Percentiles rank a stretch among this genome's conserved stretches.
Conservation (phyloP, 2,888 invertebrate species). For the Dynastes grantii region DNA sequence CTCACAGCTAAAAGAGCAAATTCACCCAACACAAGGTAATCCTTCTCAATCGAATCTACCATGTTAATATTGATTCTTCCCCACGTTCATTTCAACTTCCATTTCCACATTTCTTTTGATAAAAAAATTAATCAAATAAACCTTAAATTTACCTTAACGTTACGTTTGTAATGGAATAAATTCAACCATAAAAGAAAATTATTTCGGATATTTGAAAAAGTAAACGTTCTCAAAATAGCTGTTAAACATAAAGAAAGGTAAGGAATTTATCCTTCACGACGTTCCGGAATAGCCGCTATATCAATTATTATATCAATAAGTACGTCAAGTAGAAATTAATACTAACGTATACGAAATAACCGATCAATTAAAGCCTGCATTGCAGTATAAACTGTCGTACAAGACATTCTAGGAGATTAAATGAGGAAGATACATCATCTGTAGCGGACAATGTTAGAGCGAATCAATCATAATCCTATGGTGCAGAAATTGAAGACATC, state of each 20-base stretch:
- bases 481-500: neutral
- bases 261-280: too few relatives aligned
- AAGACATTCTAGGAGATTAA: neutral
- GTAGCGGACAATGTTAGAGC: neutral
- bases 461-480: constrained; percentile 26
- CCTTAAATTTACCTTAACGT: neutral
- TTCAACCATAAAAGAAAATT: neutral
- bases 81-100: constrained; percentile 3
- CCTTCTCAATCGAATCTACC: constrained; percentile 5
- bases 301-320: too few relatives aligned
- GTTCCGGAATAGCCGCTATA: too few relatives aligned
- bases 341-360: neutral
- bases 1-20: neutral
- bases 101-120: neutral
- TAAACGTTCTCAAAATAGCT: too few relatives aligned
- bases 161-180: neutral
- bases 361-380: constrained; percentile 37
- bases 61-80: constrained; percentile 8
- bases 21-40: neutral
- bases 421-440: constrained; percentile 27
- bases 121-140: constrained; percentile 7
- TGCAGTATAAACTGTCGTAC: constrained; percentile 19
- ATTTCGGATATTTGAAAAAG: too few relatives aligned
- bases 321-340: neutral
- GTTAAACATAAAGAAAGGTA: too few relatives aligned